Evolutionary conservation across 2,113 vertebrate species (phyloP).

Genomic region (Etheostoma spectabile): DNA sequence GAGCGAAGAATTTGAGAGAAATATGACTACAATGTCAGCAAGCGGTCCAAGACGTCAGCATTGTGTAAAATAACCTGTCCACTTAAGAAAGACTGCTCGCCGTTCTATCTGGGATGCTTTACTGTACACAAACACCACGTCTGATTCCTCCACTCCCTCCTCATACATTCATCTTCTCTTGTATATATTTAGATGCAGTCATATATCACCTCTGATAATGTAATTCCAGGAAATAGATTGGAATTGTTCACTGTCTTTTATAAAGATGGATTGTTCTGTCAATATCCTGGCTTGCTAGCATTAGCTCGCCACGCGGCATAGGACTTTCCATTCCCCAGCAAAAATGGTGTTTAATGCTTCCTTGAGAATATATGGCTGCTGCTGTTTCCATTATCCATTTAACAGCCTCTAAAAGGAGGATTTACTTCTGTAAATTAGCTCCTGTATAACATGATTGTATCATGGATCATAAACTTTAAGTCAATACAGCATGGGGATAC

Average conservation of each 20-base stretch:
- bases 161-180: slow-evolving; percentile 81
- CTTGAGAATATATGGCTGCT: slow-evolving; percentile 88
- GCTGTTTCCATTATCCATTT: slow-evolving; percentile 95
- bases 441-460: slow-evolving; percentile 90
- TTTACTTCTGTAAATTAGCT: slow-evolving; percentile 96
- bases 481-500: slow-evolving; percentile 92
- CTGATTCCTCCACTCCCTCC: slow-evolving; percentile 56
- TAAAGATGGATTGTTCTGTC: slow-evolving; percentile 97
- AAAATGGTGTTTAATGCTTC: slow-evolving; percentile 94
- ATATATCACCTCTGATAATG: slow-evolving; percentile 95
- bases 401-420: slow-evolving; percentile 95
- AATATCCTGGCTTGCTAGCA: slow-evolving; percentile 91
- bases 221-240: slow-evolving; percentile 94
- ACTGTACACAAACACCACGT: slow-evolving; percentile 27
- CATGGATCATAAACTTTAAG: slow-evolving; percentile 97
- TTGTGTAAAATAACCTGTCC: slow-evolving; percentile 88
- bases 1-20: slow-evolving; percentile 80
- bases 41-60: slow-evolving; percentile 84
- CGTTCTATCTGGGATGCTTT: slow-evolving; percentile 51
- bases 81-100: slow-evolving; percentile 76
- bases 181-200: slow-evolving; percentile 93
- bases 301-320: slow-evolving; percentile 88
- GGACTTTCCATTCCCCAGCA: slow-evolving; percentile 90
- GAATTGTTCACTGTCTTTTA: slow-evolving; percentile 96
- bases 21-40: slow-evolving; percentile 87